These are phyloP conservation scores for Dicyrtoma fusca DNA, from an alignment of 2,888 invertebrate species.

Conservation along the genomic window DNA sequence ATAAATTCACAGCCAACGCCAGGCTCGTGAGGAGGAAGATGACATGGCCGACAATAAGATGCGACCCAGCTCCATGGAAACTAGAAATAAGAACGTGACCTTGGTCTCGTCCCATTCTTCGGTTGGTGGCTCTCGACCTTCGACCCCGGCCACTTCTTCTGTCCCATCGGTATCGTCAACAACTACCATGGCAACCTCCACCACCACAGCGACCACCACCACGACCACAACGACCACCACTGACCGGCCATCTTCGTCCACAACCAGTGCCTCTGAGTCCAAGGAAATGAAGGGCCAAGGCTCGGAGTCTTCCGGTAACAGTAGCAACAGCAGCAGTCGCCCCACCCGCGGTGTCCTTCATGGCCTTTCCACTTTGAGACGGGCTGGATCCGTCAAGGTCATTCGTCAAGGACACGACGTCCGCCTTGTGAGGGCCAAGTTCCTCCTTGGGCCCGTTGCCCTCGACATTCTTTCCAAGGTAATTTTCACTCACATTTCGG, in stretches of 20 bases:
- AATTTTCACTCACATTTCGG: too few species aligned
- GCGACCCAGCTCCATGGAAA: conserved; percentile 20
- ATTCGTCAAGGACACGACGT: conserved; percentile 45
- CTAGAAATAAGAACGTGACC: background rate
- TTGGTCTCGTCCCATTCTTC: too few species aligned
- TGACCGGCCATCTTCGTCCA: background rate
- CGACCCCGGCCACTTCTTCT: too few species aligned
- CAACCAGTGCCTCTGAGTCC: background rate
- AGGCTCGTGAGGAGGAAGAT: too few species aligned
- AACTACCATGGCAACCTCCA: background rate
- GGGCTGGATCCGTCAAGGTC: conserved; percentile 53
- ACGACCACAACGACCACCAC: background rate
- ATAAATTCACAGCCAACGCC: too few species aligned
- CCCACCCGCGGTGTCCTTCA: conserved; percentile 53
- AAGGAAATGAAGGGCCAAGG: conserved; percentile 25
- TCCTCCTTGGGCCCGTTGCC: conserved; percentile 53
- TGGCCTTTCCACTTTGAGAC: conserved; percentile 49
- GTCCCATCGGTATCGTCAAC: background rate
- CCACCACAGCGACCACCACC: background rate
- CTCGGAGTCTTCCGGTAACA: background rate
- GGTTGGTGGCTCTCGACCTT: too few species aligned
- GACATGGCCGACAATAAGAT: conserved; percentile 17
- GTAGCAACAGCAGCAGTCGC: conserved; percentile 1
- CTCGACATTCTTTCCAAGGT: conserved; percentile 55
- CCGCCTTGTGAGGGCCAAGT: conserved; percentile 49